Percentiles rank a stretch among this genome's conserved stretches.
These are phyloP conservation scores for Ceryle rudis DNA, from an alignment of 2,797 vertebrate genomes.

Conservation along the genomic window DNA sequence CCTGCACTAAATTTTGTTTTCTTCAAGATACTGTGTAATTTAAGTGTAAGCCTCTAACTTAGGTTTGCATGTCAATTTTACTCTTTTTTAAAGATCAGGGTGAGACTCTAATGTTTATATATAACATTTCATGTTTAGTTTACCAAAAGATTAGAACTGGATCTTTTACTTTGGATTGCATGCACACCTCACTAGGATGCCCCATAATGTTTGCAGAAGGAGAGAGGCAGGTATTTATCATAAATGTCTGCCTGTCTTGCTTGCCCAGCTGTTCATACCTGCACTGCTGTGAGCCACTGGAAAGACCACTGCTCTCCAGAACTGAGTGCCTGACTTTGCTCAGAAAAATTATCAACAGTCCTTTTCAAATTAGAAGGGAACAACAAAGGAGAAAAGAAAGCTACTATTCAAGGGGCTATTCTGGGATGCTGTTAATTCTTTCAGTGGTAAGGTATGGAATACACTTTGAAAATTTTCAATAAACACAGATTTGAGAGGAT, in stretches of 20 bases:
- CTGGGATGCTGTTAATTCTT: not conserved
- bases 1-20: not conserved
- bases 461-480: not conserved
- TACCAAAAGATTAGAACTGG: not conserved
- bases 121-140: not conserved
- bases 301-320: not conserved
- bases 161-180: not conserved
- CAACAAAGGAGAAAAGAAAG: not conserved
- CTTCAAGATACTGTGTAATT: not conserved
- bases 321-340: not conserved
- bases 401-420: not conserved
- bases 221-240: not conserved
- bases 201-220: not conserved
- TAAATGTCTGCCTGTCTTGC: not conserved
- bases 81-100: not conserved
- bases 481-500: not conserved
- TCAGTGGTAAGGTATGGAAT: not conserved
- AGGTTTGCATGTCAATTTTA: not conserved
- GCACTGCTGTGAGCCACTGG: not conserved
- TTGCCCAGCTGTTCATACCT: constrained; percentile 3
- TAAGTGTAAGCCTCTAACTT: not conserved
- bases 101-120: not conserved
- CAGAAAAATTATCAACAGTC: not conserved
- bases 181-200: not conserved
- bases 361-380: constrained; percentile 1